These are phyloP conservation scores for Muraenolepis orangiensis DNA, from an alignment of 2,797 vertebrate genomes.

Conservation along the genomic window DNA sequence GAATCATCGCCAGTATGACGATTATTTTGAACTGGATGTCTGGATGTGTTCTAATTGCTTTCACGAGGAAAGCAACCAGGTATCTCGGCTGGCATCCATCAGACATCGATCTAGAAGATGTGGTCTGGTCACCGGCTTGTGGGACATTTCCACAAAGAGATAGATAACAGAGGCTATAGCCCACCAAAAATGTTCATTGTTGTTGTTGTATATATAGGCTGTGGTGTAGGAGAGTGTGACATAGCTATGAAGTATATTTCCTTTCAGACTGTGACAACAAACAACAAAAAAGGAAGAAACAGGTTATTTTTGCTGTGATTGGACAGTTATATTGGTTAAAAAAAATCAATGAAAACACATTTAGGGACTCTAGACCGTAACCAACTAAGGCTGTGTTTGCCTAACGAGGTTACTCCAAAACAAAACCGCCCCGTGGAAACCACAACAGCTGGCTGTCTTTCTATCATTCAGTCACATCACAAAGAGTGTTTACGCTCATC, in stretches of 20 bases:
- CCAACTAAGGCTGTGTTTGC: background rate
- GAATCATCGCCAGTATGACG: background rate
- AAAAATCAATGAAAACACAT: background rate
- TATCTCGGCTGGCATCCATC: too few species aligned
- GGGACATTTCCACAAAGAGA: background rate
- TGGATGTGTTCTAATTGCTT: background rate
- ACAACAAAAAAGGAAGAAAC: too few species aligned
- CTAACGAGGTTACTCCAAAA: background rate
- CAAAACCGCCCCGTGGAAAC: background rate
- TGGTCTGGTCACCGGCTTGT: too few species aligned
- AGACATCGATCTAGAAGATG: too few species aligned
- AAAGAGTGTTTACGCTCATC: background rate
- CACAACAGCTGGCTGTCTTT: background rate
- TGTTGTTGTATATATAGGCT: background rate
- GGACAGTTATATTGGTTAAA: too few species aligned
- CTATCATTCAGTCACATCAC: background rate
- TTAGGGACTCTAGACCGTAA: background rate
- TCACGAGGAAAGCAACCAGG: background rate
- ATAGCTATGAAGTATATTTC: too few species aligned
- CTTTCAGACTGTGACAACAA: too few species aligned
- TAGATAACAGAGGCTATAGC: background rate
- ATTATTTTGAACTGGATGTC: background rate
- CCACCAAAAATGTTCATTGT: background rate
- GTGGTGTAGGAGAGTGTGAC: background rate
- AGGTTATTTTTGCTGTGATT: too few species aligned